Conservation (phyloP, 64 coral and sea anemone species). For the Orbicella faveolata region DNA sequence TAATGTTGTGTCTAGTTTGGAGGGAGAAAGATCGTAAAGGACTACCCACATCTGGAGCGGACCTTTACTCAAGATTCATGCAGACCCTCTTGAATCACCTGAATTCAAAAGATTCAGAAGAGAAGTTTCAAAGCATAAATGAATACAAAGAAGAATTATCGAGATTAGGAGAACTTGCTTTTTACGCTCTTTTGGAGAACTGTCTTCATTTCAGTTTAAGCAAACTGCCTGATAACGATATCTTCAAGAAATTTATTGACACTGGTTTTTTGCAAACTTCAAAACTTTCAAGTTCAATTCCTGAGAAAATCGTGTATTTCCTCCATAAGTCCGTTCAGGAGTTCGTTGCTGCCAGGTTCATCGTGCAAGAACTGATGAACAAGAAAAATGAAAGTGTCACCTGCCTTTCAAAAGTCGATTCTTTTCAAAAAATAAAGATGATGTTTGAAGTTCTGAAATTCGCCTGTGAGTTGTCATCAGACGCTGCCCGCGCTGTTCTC, state of each 20-base stretch:
- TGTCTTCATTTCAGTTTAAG: neutral
- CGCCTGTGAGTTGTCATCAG: neutral
- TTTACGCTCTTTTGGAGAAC: constrained; percentile 33
- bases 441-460: neutral
- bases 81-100: constrained; percentile 13
- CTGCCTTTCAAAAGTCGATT: neutral
- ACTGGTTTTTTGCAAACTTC: constrained; percentile 52
- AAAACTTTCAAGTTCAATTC: neutral
- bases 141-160: constrained; percentile 18
- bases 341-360: constrained; percentile 45
- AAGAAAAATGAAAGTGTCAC: neutral
- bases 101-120: neutral
- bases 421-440: neutral
- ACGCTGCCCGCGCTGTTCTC: too few relatives aligned
- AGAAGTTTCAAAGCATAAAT: neutral
- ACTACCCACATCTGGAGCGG: constrained; percentile 14
- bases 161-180: constrained; percentile 37
- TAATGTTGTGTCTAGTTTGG: constrained; percentile 46
- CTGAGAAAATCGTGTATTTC: constrained; percentile 40
- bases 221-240: neutral
- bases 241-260: neutral
- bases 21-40: constrained; percentile 35
- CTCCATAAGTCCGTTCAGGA: constrained; percentile 52
- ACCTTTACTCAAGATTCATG: constrained; percentile 41
- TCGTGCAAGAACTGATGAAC: neutral